Conservation (phyloP, 2,888 invertebrate species). For the Hypomecis punctinalis region DNA sequence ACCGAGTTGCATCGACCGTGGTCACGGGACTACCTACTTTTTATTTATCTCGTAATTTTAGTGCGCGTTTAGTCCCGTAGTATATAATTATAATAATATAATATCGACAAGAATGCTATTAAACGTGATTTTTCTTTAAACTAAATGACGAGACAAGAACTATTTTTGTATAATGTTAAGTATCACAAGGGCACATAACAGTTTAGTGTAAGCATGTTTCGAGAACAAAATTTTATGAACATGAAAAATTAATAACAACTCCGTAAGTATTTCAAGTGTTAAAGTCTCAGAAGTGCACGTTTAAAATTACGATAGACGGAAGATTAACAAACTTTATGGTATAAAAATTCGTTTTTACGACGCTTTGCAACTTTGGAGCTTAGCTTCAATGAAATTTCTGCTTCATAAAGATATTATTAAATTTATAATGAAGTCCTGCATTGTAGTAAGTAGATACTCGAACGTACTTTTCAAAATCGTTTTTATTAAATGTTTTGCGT, state of each 20-base stretch:
- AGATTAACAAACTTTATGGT: slow-evolving; percentile 57
- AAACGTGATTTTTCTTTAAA: too few relatives aligned
- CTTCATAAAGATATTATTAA: slow-evolving; percentile 34
- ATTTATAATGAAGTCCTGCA: slow-evolving; percentile 28
- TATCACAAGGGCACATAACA: too few relatives aligned
- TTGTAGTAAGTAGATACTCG: neutral
- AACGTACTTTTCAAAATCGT: neutral
- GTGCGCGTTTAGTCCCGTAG: too few relatives aligned
- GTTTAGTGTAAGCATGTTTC: too few relatives aligned
- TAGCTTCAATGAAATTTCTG: slow-evolving; percentile 37
- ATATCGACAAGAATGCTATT: too few relatives aligned
- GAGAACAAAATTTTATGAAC: slow-evolving; percentile 17
- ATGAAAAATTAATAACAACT: slow-evolving; percentile 37
- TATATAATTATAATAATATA: too few relatives aligned
- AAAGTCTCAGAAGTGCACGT: slow-evolving; percentile 30
- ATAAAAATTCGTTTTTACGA: slow-evolving; percentile 56
- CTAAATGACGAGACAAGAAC: too few relatives aligned
- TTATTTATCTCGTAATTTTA: too few relatives aligned
- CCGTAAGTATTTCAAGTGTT: slow-evolving; percentile 30
- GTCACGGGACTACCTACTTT: too few relatives aligned
- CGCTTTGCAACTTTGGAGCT: slow-evolving; percentile 47
- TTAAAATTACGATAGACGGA: slow-evolving; percentile 48
- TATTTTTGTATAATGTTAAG: too few relatives aligned
- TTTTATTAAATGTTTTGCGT: too few relatives aligned
- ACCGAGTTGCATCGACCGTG: too few relatives aligned